Evolutionary conservation across 2,797 vertebrate genomes (phyloP), one percentile per base, ranked within the genome.

Genomic region (Amblyopsis hoosieri): DNA sequence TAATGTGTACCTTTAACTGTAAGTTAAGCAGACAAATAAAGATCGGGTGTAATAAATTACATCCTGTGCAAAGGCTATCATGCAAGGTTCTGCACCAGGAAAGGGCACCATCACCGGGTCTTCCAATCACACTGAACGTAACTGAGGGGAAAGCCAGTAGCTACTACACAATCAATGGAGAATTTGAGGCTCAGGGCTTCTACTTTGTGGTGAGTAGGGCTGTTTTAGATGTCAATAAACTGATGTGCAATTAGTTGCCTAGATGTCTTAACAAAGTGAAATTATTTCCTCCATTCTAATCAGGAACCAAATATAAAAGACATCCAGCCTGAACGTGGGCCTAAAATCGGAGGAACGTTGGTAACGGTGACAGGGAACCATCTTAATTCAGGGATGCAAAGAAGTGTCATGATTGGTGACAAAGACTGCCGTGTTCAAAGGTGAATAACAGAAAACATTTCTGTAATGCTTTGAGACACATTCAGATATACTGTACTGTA

Each of bases 271-370:
- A 42, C 54, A 60, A 37, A n/a, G 4, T 68, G 12, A 45, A 33
- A 0, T 29, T 37, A 7, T 52, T 50, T 6, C 14, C n/a, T 12
- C 59, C 3, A 49, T 11, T 73, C 33, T 19, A 8, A 69, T 54
- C 83, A 99, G 97, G 92, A 92, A 19, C 96, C 97, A 1, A 66
- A 2, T 29, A 61, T 99, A 76, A 92, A 75, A 19, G 69, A 88
- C 15, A 83, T 98, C 65, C 72, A 66, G 1, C 97, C 97, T 11
- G 71, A 76, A 0, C 92, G 90, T 31, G 97, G 97, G 12, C 97
- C 97, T 0, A 67, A 9, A 58, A 85, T 90, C 42, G 97, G 97
- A 74, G 97, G 96, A 56, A 96, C 95, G 15, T 19, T 52, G 33
- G 83, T 99, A 17, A 95, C 89, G 0, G 82, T 99, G 5, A 76